Percentiles rank a stretch among this genome's conserved stretches.
Evolutionary conservation across 92 coral and sea anemone genomes (phyloP).

Genomic region (Bergia puertoricense): DNA sequence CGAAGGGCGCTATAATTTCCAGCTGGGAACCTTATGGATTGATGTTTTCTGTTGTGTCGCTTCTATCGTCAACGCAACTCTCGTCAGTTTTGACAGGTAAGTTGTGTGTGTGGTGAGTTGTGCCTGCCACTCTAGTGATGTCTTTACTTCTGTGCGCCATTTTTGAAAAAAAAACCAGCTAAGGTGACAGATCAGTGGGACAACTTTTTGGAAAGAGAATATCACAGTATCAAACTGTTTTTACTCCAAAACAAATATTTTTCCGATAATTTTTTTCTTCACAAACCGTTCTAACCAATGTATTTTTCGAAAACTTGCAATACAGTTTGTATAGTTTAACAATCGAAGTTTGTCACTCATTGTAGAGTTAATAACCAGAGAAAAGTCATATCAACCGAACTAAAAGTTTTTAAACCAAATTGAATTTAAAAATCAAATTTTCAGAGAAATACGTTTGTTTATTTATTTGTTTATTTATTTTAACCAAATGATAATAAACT

Average conservation of each 20-base stretch:
- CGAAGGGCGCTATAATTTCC: slow-evolving; percentile 38
- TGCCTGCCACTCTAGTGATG: background rate
- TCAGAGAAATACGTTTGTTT: background rate
- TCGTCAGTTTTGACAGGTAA: slow-evolving; percentile 78
- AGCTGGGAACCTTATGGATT: slow-evolving; percentile 71
- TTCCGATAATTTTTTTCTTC: too few species aligned
- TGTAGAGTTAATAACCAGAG: background rate
- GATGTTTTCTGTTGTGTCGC: slow-evolving; percentile 82
- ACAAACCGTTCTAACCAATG: background rate
- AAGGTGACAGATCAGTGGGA: background rate
- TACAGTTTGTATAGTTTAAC: too few species aligned
- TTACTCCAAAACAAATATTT: background rate
- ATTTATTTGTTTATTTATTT: background rate
- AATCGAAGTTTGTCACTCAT: background rate
- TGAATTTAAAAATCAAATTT: background rate
- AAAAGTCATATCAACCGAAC: background rate
- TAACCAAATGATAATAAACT: background rate
- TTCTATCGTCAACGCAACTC: slow-evolving; percentile 76
- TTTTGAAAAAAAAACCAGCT: background rate
- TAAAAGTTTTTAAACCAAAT: background rate
- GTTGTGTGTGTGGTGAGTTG: background rate
- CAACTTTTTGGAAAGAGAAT: background rate
- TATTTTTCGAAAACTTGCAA: background rate
- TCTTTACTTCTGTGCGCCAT: background rate
- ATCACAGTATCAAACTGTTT: background rate